These are phyloP conservation scores for Noctuana brunneofusca DNA, from an alignment of 2,888 invertebrate species.

Conservation along the genomic window DNA sequence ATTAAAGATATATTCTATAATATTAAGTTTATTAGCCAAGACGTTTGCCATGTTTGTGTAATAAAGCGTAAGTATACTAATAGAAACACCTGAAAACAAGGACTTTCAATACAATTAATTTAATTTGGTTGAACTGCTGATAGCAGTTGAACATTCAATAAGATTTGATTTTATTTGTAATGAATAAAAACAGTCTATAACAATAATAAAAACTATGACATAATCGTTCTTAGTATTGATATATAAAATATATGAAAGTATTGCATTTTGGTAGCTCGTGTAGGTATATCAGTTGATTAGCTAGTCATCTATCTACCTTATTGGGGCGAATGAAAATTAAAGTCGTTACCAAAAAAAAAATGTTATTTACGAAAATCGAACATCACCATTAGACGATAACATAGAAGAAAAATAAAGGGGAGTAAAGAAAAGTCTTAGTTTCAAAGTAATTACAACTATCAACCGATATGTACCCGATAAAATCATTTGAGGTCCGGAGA, in stretches of 20 bases:
- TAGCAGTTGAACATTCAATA: neutral
- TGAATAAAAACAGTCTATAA: too few relatives aligned
- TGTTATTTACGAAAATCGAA: neutral
- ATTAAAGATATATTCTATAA: neutral
- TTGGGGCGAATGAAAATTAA: neutral
- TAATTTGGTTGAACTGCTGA: neutral
- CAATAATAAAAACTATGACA: too few relatives aligned
- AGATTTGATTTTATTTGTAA: too few relatives aligned
- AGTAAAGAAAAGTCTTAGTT: neutral
- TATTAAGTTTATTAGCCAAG: neutral
- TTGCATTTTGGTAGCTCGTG: too few relatives aligned
- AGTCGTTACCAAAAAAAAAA: neutral
- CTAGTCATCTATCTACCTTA: too few relatives aligned
- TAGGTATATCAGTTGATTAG: too few relatives aligned
- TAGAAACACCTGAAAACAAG: neutral
- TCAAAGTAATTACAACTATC: slow-evolving; percentile 22
- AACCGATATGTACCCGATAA: slow-evolving; percentile 13
- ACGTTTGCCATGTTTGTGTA: neutral
- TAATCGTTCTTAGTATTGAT: too few relatives aligned
- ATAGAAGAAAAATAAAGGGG: neutral
- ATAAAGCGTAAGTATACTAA: neutral
- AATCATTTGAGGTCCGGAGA: neutral
- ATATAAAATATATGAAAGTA: too few relatives aligned
- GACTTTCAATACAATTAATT: neutral
- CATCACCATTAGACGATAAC: neutral